Evolutionary conservation across 2,113 vertebrate genomes (phyloP), one percentile per base, ranked within the genome.

Genomic region (Siniperca knerii): DNA sequence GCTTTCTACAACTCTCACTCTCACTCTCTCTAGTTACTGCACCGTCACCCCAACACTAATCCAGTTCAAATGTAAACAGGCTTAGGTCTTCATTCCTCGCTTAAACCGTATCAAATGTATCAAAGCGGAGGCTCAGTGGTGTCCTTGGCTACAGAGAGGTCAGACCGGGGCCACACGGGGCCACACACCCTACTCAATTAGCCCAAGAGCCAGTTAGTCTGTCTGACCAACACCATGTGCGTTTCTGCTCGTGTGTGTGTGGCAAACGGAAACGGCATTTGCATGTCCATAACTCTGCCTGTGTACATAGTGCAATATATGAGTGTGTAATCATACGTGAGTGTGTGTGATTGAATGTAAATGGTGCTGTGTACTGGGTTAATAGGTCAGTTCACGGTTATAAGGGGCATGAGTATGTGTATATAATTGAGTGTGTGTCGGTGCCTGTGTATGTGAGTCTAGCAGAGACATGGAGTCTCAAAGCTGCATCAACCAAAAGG

Each of bases 41-140:
- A 91, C 93, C 92, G 90, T 95, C 95, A 95, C 90, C 96, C 94
- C 94, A 91, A 92, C 87, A 87, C 92, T 94, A 96, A 97, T 96
- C 96, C 96, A 89, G 92, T 95, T 96, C 95, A 96, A 96, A 96
- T 94, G 96, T 95, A 96, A 97, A 96, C 95, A 96, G 95, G 93
- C 96, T 95, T 95, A 93, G 87, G 93, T 93, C 93, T 95, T 96
- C 96, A 96, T 96, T 96, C 96, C 95, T 75, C 88, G 92, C 95
- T 95, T 95, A 96, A 97, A 97, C 96, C 96, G 90, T 97, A 98
- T 98, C 97, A 96, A 97, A 97, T 97, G 96, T 96, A 97, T 97
- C 97, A 98, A 98, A 98, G 97, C 95, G 33, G 0, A 3, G 95
- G 96, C 94, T 97, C 96, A 95, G 94, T 94, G 94, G 95, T 92